Evolutionary conservation across 1,140 invertebrate genomes (phyloP).

Genomic region (Meteorus sp.): DNA sequence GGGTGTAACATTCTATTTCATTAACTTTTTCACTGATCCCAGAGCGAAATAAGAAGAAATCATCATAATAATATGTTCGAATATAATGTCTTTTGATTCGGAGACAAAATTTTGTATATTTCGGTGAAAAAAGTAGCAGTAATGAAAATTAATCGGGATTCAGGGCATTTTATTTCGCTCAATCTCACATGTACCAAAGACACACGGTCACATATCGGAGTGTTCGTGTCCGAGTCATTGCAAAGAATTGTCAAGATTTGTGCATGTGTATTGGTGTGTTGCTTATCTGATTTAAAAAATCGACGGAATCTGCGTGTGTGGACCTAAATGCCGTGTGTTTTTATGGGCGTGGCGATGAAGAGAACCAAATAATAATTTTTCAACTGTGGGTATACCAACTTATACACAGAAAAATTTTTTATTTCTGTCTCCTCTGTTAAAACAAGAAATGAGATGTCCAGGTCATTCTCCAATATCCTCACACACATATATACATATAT

Average conservation of each 20-base stretch:
- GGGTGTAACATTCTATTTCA: conserved; percentile 9
- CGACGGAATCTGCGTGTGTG: conserved; percentile 31
- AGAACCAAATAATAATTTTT: conserved; percentile 42
- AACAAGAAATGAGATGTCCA: too few relatives aligned
- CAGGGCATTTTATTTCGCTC: too few relatives aligned
- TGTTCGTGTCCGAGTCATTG: not conserved
- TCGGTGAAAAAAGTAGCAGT: too few relatives aligned
- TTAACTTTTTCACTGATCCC: not conserved
- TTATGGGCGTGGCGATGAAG: conserved; percentile 39
- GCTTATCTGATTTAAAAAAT: conserved; percentile 34
- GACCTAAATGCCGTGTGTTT: conserved; percentile 31
- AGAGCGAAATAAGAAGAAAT: too few relatives aligned
- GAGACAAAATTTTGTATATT: too few relatives aligned
- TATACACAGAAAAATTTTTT: too few relatives aligned
- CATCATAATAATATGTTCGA: too few relatives aligned
- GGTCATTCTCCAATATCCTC: not conserved
- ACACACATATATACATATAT: not conserved
- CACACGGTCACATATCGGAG: not conserved
- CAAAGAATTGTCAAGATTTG: conserved; percentile 3
- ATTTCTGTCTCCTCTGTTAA: too few relatives aligned
- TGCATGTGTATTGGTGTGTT: too few relatives aligned
- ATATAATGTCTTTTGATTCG: too few relatives aligned
- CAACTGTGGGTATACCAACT: not conserved
- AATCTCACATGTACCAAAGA: too few relatives aligned
- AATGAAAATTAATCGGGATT: too few relatives aligned